phyloP scores from a whole-genome alignment of 1,140 invertebrate species.

The Wiebesia pumilae region DNA sequence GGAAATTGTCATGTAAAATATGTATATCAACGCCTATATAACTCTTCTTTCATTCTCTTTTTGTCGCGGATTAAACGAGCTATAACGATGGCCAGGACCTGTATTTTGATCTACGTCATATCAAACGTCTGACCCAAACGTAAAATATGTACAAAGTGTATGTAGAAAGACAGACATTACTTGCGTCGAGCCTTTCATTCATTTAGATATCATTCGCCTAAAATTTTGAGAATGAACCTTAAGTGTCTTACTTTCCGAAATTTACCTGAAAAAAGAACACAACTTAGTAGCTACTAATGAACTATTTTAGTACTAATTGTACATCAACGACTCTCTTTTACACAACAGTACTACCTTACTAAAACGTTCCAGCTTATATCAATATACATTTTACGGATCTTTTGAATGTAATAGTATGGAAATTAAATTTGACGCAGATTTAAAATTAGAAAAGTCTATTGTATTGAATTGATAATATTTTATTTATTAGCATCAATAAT shows the following conservation, averaged over 20 bases:
- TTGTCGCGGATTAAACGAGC: constrained; percentile 19
- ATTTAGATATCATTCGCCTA: neutral
- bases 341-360: neutral
- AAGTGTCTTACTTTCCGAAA: neutral
- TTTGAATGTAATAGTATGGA: neutral
- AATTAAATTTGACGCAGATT: neutral
- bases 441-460: neutral
- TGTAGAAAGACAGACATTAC: neutral
- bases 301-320: constrained; percentile 21
- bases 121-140: neutral
- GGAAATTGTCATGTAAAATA: constrained; percentile 24
- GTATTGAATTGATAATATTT: neutral
- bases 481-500: too few species aligned
- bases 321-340: neutral
- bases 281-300: neutral
- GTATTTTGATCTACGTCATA: neutral
- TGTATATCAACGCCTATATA: constrained; percentile 7
- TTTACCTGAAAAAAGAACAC: constrained; percentile 9
- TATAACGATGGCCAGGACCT: neutral
- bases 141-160: constrained; percentile 11
- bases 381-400: neutral
- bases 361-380: neutral
- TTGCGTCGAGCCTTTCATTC: neutral
- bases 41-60: neutral
- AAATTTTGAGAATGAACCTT: too few species aligned